Conservation (phyloP, 2,113 vertebrate genomes). For the Microtus richardsoni region DNA sequence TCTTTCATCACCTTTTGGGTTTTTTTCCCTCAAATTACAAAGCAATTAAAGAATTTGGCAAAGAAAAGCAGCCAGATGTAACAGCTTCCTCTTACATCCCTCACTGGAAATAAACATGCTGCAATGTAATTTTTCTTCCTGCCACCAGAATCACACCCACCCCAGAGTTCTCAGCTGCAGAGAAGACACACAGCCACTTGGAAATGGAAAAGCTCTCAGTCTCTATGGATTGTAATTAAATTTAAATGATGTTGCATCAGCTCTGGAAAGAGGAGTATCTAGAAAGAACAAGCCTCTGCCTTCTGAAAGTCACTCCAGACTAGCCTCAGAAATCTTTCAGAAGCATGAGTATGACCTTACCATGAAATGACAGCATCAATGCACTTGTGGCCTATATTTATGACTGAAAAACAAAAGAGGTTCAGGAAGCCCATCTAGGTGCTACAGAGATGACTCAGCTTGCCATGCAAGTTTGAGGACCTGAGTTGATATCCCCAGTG, state of each 20-base stretch:
- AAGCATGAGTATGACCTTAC: not conserved
- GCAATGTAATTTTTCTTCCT: slow-evolving; percentile 76
- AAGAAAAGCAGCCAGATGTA: slow-evolving; percentile 70
- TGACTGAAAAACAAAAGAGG: not conserved
- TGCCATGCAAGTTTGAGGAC: not conserved
- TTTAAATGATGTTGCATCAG: slow-evolving; percentile 68
- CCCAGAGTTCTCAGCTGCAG: slow-evolving; percentile 66
- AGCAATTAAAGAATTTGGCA: slow-evolving; percentile 71
- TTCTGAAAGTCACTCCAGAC: slow-evolving; percentile 8
- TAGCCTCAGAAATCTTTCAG: not conserved
- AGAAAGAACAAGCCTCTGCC: slow-evolving; percentile 60
- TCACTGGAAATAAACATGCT: slow-evolving; percentile 76
- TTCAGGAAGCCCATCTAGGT: not conserved
- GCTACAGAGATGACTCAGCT: not conserved
- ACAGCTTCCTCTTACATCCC: slow-evolving; percentile 69
- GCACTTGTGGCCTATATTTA: slow-evolving; percentile 50
- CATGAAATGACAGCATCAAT: not conserved
- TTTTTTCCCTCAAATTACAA: slow-evolving; percentile 69
- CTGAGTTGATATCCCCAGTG: not conserved
- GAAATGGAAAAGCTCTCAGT: slow-evolving; percentile 61
- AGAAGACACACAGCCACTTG: slow-evolving; percentile 66
- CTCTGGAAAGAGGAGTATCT: slow-evolving; percentile 56
- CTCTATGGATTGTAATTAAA: slow-evolving; percentile 52
- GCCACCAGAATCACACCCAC: not conserved
- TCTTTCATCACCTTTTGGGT: slow-evolving; percentile 61